Conservation (phyloP, 2,888 invertebrate species). For the Tromatobia lineatoria region DNA sequence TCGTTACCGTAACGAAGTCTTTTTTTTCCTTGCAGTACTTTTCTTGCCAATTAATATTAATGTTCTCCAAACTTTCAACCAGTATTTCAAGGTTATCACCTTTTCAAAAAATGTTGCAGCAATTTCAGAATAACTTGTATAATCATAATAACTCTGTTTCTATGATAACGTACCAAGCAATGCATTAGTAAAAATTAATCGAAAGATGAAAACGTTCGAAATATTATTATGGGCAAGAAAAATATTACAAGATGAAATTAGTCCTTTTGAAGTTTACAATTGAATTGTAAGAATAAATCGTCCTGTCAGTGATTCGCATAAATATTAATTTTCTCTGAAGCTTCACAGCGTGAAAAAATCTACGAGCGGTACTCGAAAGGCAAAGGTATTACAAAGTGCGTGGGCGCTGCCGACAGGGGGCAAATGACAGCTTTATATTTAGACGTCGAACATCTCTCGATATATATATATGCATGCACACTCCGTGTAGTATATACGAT, state of each 20-base stretch:
- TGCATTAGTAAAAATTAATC: too few relatives aligned
- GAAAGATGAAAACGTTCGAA: not conserved
- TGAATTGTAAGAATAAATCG: not conserved
- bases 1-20: too few relatives aligned
- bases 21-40: too few relatives aligned
- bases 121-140: too few relatives aligned
- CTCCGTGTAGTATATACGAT: slow-evolving; percentile 52
- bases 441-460: slow-evolving; percentile 66
- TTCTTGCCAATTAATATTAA: too few relatives aligned
- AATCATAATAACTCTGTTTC: too few relatives aligned
- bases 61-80: too few relatives aligned
- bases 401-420: slow-evolving; percentile 48
- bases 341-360: slow-evolving; percentile 27
- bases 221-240: not conserved
- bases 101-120: too few relatives aligned
- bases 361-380: slow-evolving; percentile 7
- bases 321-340: slow-evolving; percentile 17
- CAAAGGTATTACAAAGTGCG: slow-evolving; percentile 19
- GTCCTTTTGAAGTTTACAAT: not conserved
- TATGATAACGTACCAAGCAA: too few relatives aligned
- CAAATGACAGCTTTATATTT: slow-evolving; percentile 71
- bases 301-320: not conserved
- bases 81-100: too few relatives aligned
- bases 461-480: slow-evolving; percentile 43
- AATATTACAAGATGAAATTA: not conserved